Conservation (phyloP, 2,888 invertebrate genomes). For the Dorcus parallelipipedus region DNA sequence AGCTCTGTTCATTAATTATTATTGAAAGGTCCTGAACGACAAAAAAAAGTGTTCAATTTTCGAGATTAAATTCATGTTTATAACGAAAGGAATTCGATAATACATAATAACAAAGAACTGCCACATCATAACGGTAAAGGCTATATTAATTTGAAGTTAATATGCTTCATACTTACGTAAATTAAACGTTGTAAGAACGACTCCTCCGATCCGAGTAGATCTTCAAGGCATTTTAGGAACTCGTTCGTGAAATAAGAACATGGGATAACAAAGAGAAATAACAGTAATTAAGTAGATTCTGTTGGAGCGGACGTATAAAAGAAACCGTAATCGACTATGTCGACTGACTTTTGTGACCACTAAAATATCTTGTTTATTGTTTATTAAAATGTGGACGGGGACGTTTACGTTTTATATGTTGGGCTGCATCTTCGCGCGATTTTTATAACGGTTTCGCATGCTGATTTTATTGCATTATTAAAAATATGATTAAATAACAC, state of each 20-base stretch:
- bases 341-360: constrained; percentile 40
- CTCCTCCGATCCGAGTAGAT: not conserved
- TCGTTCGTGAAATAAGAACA: constrained; percentile 30
- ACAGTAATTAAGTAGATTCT: constrained; percentile 30
- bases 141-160: too few relatives aligned
- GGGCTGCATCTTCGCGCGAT: constrained; percentile 10
- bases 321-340: constrained; percentile 28
- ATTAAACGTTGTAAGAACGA: too few relatives aligned
- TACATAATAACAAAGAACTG: too few relatives aligned
- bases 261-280: constrained; percentile 31
- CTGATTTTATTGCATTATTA: constrained; percentile 17
- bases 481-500: constrained; percentile 17
- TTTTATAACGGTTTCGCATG: constrained; percentile 16
- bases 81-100: too few relatives aligned
- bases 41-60: too few relatives aligned
- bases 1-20: too few relatives aligned
- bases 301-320: constrained; percentile 25
- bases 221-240: constrained; percentile 2
- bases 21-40: too few relatives aligned
- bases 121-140: too few relatives aligned
- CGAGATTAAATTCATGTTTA: too few relatives aligned
- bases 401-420: constrained; percentile 26
- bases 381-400: constrained; percentile 44
- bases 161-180: too few relatives aligned
- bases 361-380: constrained; percentile 43